Percentiles rank a stretch among this genome's conserved stretches.
These are phyloP conservation scores for Antechinus flavipes DNA, from an alignment of 2,113 vertebrate species.

Conservation along the genomic window DNA sequence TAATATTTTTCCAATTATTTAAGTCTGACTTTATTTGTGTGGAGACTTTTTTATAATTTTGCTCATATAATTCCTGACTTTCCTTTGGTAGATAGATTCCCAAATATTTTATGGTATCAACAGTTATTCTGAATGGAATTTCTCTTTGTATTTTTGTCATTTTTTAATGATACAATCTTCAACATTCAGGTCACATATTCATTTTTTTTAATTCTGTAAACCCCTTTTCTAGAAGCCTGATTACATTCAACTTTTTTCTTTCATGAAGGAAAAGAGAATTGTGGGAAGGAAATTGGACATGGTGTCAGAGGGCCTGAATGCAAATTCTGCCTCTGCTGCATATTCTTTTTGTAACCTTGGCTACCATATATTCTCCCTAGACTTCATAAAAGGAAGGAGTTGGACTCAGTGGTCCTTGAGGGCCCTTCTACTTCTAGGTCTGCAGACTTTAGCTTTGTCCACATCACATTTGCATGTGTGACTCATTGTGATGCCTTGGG, in stretches of 20 bases:
- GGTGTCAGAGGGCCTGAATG: neutral
- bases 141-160: too few species aligned
- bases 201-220: neutral
- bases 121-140: too few species aligned
- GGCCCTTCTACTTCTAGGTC: neutral
- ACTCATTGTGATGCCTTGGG: neutral
- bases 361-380: neutral
- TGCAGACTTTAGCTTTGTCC: neutral
- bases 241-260: neutral
- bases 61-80: too few species aligned
- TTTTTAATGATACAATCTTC: neutral
- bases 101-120: too few species aligned
- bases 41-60: too few species aligned
- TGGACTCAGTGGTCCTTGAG: neutral
- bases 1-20: too few species aligned
- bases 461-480: neutral
- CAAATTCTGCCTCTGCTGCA: neutral
- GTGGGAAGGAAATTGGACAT: neutral
- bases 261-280: neutral
- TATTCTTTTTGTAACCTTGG: neutral
- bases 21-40: too few species aligned
- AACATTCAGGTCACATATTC: neutral
- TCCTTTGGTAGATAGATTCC: too few species aligned
- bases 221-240: neutral
- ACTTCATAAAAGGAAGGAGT: neutral